Conservation (phyloP, 2,888 invertebrate genomes). For the Allophyes oxyacanthae region DNA sequence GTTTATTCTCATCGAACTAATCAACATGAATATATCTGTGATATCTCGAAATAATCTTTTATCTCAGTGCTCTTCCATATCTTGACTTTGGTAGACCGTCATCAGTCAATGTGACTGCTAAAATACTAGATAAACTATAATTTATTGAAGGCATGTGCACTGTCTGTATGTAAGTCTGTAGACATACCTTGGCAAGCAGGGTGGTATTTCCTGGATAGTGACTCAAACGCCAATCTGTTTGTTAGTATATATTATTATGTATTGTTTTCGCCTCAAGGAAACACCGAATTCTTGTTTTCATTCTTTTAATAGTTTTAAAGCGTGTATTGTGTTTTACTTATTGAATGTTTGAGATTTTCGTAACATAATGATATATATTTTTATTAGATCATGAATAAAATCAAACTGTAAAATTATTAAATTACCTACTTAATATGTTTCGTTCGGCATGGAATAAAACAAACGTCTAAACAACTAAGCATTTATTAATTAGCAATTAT, state of each 20-base stretch:
- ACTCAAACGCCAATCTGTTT: slow-evolving; percentile 60
- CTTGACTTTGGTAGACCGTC: slow-evolving; percentile 6
- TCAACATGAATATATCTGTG: neutral
- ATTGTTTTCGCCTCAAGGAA: slow-evolving; percentile 10
- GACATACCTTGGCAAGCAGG: slow-evolving; percentile 66
- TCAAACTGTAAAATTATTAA: no score
- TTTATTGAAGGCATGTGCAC: slow-evolving; percentile 16
- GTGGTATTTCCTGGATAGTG: slow-evolving; percentile 78
- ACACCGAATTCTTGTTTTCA: neutral
- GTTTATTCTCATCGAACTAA: neutral
- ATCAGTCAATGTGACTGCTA: slow-evolving; percentile 3
- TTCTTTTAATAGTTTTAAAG: neutral
- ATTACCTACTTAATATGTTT: no score
- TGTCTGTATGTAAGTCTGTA: slow-evolving; percentile 51
- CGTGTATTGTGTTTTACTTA: neutral
- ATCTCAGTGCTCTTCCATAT: slow-evolving; percentile 21
- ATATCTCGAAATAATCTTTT: slow-evolving; percentile 17
- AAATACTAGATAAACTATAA: neutral
- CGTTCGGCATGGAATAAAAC: slow-evolving; percentile 14
- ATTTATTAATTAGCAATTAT: slow-evolving; percentile 8
- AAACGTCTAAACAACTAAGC: slow-evolving; percentile 9
- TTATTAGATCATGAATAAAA: no score
- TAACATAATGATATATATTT: no score
- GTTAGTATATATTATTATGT: slow-evolving; percentile 15
- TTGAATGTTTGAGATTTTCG: no score